A percentile compares a stretch with the other conserved stretches of the same genome.
These are phyloP conservation scores for Heteronetta atricapilla DNA, from an alignment of 2,113 vertebrate genomes.

Conservation along the genomic window DNA sequence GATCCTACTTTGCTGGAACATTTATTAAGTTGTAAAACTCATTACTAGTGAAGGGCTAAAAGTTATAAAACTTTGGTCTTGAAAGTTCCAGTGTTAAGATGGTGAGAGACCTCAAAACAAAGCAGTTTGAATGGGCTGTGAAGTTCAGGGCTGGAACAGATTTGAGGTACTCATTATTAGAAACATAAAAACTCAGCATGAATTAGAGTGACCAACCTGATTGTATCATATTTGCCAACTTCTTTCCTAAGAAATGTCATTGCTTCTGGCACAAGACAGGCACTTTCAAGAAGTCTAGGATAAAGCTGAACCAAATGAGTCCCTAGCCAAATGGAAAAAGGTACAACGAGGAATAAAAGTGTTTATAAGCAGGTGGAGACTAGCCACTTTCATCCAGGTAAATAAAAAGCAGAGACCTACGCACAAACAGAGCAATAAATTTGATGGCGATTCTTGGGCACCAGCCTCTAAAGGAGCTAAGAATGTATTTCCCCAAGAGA, in stretches of 20 bases:
- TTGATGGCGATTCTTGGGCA: neutral
- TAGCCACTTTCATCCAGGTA: neutral
- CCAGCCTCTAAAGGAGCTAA: neutral
- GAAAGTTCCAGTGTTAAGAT: neutral
- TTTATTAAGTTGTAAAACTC: slow-evolving; percentile 11
- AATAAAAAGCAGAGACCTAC: neutral
- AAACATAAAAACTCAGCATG: neutral
- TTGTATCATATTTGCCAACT: neutral
- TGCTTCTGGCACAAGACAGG: neutral
- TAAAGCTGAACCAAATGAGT: neutral
- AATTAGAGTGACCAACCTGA: neutral
- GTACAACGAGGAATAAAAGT: neutral
- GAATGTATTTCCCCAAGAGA: neutral
- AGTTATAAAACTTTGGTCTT: neutral
- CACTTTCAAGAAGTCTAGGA: neutral
- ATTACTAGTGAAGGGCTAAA: slow-evolving; percentile 26
- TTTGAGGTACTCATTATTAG: neutral
- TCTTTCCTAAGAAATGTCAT: neutral
- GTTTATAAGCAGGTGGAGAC: neutral
- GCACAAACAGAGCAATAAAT: neutral
- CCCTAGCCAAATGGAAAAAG: neutral
- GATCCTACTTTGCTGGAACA: neutral
- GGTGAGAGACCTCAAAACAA: neutral
- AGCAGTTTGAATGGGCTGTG: neutral
- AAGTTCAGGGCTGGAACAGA: neutral